Conservation (phyloP, 2,113 vertebrate species). For the Epinephelus cyanopodus region DNA sequence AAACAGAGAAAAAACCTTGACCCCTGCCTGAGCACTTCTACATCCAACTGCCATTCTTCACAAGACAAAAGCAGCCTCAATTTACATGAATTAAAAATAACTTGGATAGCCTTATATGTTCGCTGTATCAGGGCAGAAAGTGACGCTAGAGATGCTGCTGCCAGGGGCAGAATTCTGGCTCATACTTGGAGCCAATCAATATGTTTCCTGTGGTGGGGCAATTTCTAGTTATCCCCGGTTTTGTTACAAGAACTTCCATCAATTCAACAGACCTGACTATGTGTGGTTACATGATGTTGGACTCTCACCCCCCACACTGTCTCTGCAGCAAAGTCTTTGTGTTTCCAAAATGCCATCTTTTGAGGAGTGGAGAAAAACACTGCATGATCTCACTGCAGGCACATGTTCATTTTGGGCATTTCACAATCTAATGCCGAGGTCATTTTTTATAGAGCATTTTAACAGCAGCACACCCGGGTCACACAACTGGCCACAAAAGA, state of each 20-base stretch:
- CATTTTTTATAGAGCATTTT: neutral
- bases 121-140: neutral
- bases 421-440: neutral
- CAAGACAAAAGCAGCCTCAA: neutral
- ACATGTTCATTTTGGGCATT: slow-evolving; percentile 4
- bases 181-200: slow-evolving; percentile 12
- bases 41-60: neutral
- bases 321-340: neutral
- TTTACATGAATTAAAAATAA: slow-evolving; percentile 10
- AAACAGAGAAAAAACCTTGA: neutral
- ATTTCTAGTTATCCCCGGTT: neutral
- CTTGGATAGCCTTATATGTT: neutral
- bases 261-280: neutral
- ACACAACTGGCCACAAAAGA: neutral
- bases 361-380: neutral
- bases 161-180: neutral
- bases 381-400: neutral
- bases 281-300: neutral
- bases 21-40: neutral
- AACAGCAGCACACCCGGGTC: neutral
- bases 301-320: neutral
- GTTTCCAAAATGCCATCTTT: neutral
- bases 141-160: slow-evolving; percentile 8
- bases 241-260: slow-evolving; percentile 1
- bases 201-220: neutral